Evolutionary conservation across 2,797 vertebrate species (phyloP), one percentile per base, ranked within the genome.

Genomic region (Eutrigla gurnardus): DNA sequence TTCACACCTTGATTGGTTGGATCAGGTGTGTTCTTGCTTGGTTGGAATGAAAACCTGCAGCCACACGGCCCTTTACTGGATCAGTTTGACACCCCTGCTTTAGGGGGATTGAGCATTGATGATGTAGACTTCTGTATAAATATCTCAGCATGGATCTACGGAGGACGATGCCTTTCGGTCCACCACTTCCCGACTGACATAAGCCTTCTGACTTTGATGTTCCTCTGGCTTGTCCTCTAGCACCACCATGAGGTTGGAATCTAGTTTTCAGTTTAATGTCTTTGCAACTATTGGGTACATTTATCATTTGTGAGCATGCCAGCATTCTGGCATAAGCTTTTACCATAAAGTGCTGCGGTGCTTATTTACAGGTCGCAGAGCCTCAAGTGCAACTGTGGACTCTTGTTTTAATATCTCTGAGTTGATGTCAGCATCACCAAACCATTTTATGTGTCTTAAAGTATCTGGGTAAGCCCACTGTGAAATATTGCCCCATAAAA

Each of bases 311-410:
- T 47, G 6, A 61, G 13, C 57, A 58, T 62, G 18, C 54, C 43
- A 40, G 57, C n/a, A 33, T 49, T 47, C 47, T 70, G 53, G 61
- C 62, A 25, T 61, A 7, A 64, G 17, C 65, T 45, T 47, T 5
- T 25, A 49, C 39, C n/a, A 46, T 70, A 54, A 75, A 58, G 6
- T 33, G 9, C 25, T 60, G 25, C 57, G 76, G 43, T 63, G 25
- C 15, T 65, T 78, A 43, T 57, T 32, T 65, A 17, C 9, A 58
- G 52, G 35, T 45, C 42, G 36, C 42, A 55, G 55, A 70, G 57
- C 18, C 17, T 14, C 15, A 49, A 15, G n/a, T 7, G 37, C 50
- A 60, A 14, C 40, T 39, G 36, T n/a, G 46, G 65, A 36, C 46
- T 42, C 9, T 18, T 43, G 40, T 59, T 49, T 60, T 14, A 74